Conservation (phyloP, 2,113 vertebrate genomes). For the Callaeas wilsoni region DNA sequence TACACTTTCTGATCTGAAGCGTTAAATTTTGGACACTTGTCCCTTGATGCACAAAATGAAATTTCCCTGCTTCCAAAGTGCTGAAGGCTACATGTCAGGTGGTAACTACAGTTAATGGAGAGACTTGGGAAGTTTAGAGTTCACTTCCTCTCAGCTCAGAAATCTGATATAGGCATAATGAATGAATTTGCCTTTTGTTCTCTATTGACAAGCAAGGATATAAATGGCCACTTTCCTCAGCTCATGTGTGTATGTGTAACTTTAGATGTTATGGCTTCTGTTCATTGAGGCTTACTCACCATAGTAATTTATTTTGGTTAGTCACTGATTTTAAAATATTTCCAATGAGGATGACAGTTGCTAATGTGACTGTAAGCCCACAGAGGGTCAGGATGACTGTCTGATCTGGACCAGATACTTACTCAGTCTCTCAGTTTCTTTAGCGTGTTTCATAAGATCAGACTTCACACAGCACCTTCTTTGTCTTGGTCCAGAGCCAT, state of each 20-base stretch:
- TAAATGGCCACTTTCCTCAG: neutral
- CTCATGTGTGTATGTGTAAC: neutral
- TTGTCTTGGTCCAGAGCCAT: neutral
- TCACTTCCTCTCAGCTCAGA: neutral
- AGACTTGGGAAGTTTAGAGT: neutral
- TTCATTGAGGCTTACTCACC: neutral
- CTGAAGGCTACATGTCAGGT: neutral
- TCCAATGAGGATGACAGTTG: neutral
- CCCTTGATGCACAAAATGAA: neutral
- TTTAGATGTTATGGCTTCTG: neutral
- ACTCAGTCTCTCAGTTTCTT: neutral
- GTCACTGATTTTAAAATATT: neutral
- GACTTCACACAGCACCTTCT: neutral
- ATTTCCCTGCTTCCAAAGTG: neutral
- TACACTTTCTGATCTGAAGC: neutral
- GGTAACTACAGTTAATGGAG: neutral
- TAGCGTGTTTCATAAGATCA: neutral
- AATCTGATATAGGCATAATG: neutral
- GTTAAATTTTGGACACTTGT: neutral
- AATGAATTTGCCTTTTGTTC: neutral
- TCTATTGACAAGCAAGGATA: neutral
- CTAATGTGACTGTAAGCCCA: neutral
- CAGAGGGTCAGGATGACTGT: neutral
- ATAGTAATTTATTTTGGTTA: neutral
- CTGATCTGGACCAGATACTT: neutral